These are phyloP conservation scores for Callimorpha dominula DNA, from an alignment of 2,888 invertebrate genomes.

Conservation along the genomic window DNA sequence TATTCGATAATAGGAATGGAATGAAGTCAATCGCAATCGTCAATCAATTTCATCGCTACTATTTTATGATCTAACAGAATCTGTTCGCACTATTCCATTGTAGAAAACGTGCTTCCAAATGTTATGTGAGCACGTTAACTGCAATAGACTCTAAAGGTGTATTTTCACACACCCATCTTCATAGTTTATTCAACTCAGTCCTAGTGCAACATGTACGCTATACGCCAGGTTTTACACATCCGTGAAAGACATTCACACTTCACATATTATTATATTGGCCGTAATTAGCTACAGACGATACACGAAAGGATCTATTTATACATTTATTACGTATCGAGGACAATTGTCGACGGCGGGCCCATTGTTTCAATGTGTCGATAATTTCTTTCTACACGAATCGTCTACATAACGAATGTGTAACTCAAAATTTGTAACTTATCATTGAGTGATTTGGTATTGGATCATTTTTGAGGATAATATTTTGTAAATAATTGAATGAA, in stretches of 20 bases:
- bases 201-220: too few relatives aligned
- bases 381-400: conserved; percentile 39
- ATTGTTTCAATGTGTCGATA: conserved; percentile 46
- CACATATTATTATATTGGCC: not conserved
- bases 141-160: too few relatives aligned
- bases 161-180: too few relatives aligned
- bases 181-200: too few relatives aligned
- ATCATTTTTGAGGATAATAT: conserved; percentile 29
- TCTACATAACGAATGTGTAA: conserved; percentile 36
- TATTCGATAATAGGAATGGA: not conserved
- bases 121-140: too few relatives aligned
- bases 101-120: too few relatives aligned
- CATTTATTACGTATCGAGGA: conserved; percentile 33
- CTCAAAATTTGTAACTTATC: too few relatives aligned
- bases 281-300: conserved; percentile 8
- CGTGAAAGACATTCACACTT: not conserved
- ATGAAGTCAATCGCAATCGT: too few relatives aligned
- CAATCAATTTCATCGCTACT: too few relatives aligned
- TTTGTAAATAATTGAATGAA: not conserved
- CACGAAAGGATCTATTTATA: conserved; percentile 25
- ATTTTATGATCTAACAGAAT: not conserved
- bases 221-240: not conserved
- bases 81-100: not conserved
- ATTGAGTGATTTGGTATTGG: too few relatives aligned
- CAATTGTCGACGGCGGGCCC: conserved; percentile 32